These are phyloP conservation scores for Dipodomys spectabilis DNA, from an alignment of 2,113 vertebrate species.

Conservation along the genomic window DNA sequence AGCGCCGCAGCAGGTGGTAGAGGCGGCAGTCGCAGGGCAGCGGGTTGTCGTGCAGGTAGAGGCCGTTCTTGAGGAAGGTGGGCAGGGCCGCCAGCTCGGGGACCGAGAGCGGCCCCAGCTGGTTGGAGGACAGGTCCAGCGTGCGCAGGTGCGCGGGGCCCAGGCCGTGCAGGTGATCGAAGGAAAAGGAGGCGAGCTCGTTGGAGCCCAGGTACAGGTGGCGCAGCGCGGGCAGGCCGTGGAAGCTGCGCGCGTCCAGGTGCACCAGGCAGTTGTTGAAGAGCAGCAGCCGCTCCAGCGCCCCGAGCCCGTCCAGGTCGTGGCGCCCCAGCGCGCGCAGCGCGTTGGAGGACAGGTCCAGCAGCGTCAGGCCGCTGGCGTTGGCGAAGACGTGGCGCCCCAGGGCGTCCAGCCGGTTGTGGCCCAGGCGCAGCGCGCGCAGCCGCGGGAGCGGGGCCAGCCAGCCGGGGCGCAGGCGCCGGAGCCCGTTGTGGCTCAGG, in stretches of 20 bases:
- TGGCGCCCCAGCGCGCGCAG: slow-evolving; percentile 86
- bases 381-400: slow-evolving; percentile 88
- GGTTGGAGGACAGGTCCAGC: slow-evolving; percentile 95
- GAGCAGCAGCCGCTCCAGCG: slow-evolving; percentile 92
- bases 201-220: slow-evolving; percentile 95
- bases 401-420: slow-evolving; percentile 89
- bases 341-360: slow-evolving; percentile 95
- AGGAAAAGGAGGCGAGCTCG: slow-evolving; percentile 92
- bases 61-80: slow-evolving; percentile 86
- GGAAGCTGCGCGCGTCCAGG: slow-evolving; percentile 89
- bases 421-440: slow-evolving; percentile 87
- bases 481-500: slow-evolving; percentile 94
- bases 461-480: slow-evolving; percentile 83
- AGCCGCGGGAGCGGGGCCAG: slow-evolving; percentile 88
- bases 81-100: slow-evolving; percentile 88
- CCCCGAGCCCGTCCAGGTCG: slow-evolving; percentile 89
- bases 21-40: slow-evolving; percentile 92
- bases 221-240: slow-evolving; percentile 85
- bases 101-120: slow-evolving; percentile 88
- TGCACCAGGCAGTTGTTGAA: slow-evolving; percentile 92
- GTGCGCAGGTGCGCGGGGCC: slow-evolving; percentile 86
- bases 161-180: slow-evolving; percentile 89
- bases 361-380: slow-evolving; percentile 88
- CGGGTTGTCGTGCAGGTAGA: slow-evolving; percentile 96
- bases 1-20: slow-evolving; percentile 90